Base-by-base conservation (phyloP, 2,113 vertebrate species). In the Neomonachus schauinslandi region DNA sequence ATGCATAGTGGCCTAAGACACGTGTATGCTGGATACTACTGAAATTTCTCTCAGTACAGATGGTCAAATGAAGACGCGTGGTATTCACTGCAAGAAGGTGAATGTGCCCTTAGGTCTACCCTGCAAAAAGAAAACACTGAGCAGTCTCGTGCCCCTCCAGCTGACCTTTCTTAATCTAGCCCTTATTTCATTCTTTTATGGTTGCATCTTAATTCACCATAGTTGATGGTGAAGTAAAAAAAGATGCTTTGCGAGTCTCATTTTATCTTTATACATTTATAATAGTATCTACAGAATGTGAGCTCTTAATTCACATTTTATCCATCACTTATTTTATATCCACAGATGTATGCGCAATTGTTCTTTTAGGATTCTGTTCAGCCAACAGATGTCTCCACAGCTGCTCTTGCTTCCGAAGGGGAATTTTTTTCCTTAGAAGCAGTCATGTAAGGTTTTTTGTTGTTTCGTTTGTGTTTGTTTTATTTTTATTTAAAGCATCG, bases 311-410 rank as follows among this genome's bases (percentile, higher is more conserved):
- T 97, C 97, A 94, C 95, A 97, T 97, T 97, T 97, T 97, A 97
- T 89, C 92, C 94, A 97, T 96, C 96, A 94, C 87, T 97, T 98
- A 96, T 96, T 98, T 98, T 97, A 96, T 96, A 93, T 97, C 97
- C 79, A 81, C 98, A 98, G 98, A 98, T 97, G 96, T 93, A 96
- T 67, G 81, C 13, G 1, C 97, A 96, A 97, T 97, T 97, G 95
- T 98, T 98, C 90, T 97, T 97, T 95, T 94, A 97, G 97, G 94
- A 84, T 89, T 96, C 84, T 93, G 88, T n/a, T 98, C 96, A 97
- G 94, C 36, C 96, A 94, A 97, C 98, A 98, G 97, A 97, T 98
- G 97, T 97, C 94, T 96, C 88, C 82, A 94, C 97, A 98, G 97
- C 95, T 98, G 97, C 87, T 94, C 82, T 93, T 67, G 96, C 33